Evolutionary conservation across 2,113 vertebrate species (phyloP).

Genomic region (Mola mola): DNA sequence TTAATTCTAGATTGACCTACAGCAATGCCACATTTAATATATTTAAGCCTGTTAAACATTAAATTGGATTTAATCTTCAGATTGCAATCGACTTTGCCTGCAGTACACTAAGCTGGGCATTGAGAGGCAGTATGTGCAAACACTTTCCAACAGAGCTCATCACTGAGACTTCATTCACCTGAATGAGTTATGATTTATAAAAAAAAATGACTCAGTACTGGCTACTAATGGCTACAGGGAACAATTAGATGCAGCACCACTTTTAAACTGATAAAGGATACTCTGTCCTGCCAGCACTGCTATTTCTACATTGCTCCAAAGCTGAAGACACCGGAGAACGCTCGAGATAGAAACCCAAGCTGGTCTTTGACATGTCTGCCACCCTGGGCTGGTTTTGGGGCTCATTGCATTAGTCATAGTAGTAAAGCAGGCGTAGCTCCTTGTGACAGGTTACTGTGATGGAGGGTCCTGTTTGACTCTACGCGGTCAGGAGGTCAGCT

Average conservation of each 20-base stretch:
- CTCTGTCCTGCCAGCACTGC: conserved; percentile 11
- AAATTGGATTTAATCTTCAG: not conserved
- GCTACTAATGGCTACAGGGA: too few relatives aligned
- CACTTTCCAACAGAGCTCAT: too few relatives aligned
- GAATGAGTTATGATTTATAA: too few relatives aligned
- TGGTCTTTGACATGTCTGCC: conserved; percentile 35
- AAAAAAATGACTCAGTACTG: too few relatives aligned
- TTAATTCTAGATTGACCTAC: not conserved
- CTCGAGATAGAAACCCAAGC: conserved; percentile 64
- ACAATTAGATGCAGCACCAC: too few relatives aligned
- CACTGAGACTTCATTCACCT: too few relatives aligned
- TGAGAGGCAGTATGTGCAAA: conserved; percentile 66
- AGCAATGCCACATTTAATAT: too few relatives aligned
- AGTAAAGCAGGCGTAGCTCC: conserved; percentile 24
- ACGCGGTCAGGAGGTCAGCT: conserved; percentile 52
- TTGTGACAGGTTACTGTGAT: conserved; percentile 56
- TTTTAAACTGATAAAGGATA: conserved; percentile 9
- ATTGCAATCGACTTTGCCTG: not conserved
- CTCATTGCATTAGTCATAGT: conserved; percentile 68
- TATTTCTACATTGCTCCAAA: conserved; percentile 12
- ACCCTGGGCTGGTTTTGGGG: conserved; percentile 40
- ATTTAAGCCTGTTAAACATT: too few relatives aligned
- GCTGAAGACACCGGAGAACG: conserved; percentile 27
- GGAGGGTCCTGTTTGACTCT: conserved; percentile 55
- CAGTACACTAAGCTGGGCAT: conserved; percentile 59